Evolutionary conservation across 2,113 vertebrate species (phyloP), one percentile per base, ranked within the genome.

Genomic region (Petroica traversi): DNA sequence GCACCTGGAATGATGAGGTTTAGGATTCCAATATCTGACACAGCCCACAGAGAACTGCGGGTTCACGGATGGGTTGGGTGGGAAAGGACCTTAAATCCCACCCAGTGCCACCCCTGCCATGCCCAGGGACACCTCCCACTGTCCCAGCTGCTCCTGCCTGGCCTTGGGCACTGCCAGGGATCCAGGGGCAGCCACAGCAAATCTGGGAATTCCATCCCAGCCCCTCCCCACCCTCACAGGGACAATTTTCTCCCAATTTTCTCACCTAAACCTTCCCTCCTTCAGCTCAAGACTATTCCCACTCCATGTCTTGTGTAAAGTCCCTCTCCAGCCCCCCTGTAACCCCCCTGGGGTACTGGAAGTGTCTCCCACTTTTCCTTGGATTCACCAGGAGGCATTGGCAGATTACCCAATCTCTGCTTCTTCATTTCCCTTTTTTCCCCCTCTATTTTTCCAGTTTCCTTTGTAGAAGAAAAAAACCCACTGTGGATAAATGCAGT

Each of bases 401-500:
- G 36, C 36, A 9, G 34, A 49, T 36, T 11, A 22, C 22, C 41
- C 34, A 7, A 3, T 1, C 68, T 31, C 64, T 54, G 46, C 11
- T 34, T 19, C 38, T n/a, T 43, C 28, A 11, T 38, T 79, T 41
- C 10, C 33, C 16, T 16, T 1, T 14, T 33, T 31, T 33, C 12
- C 29, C 14, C 16, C 9, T 63, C 24, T n/a, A 4, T 51, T 41
- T 77, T 51, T 51, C 29, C 46, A 41, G 22, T 11, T 17, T 24
- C 5, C 22, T n/a, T 6, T 14, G 36, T 0, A 26, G 55, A 24
- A 80, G 73, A 19, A 57, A 11, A 12, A 41, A 40, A 2, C 5
- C 23, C 24, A 2, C 0, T 24, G 4, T 0, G 26, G 49, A 38
- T 1, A 14, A 2, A 4, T 1, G 19, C 31, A 18, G 2, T 2